Percentiles rank a stretch among this genome's conserved stretches.
These are phyloP conservation scores for Steinernema hermaphroditum DNA, from an alignment of 2,888 invertebrate genomes.

Conservation along the genomic window DNA sequence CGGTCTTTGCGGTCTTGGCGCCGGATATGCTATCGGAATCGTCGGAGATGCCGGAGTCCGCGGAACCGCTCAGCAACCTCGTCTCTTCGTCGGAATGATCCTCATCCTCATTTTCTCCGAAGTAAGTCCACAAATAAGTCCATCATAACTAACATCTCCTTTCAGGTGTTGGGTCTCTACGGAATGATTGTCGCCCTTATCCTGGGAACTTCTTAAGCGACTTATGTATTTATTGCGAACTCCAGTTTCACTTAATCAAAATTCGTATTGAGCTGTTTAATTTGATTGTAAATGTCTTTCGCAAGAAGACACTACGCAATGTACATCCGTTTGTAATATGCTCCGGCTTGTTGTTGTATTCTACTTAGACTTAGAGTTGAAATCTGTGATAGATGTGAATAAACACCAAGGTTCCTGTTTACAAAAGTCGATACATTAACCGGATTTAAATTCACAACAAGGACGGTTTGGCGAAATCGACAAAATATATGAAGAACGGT, in stretches of 20 bases:
- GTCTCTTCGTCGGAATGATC: conserved; percentile 86
- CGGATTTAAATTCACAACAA: conserved; percentile 8
- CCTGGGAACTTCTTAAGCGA: conserved; percentile 38
- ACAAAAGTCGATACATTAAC: not conserved
- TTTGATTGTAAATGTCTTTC: conserved; percentile 5
- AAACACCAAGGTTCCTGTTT: not conserved
- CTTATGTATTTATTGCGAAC: conserved; percentile 23
- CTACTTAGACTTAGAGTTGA: conserved; percentile 24
- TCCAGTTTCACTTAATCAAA: conserved; percentile 12
- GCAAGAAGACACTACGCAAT: conserved; percentile 11
- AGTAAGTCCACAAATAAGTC: conserved; percentile 71
- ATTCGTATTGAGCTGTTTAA: conserved; percentile 4
- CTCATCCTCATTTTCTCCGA: conserved; percentile 99
- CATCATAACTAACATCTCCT: not conserved
- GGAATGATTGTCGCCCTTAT: conserved; percentile 54
- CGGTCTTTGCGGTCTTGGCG: conserved; percentile 92
- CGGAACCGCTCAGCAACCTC: conserved; percentile 97
- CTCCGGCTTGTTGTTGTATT: conserved; percentile 23
- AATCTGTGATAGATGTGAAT: conserved; percentile 27
- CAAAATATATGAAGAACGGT: not conserved
- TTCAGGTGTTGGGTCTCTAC: conserved; percentile 51
- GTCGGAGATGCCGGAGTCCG: conserved; percentile 97
- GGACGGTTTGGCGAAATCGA: too few relatives aligned
- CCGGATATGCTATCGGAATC: conserved; percentile 99
- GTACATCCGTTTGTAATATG: conserved; percentile 7